Conservation (phyloP, 2,888 invertebrate species). For the Agriotes lineatus region DNA sequence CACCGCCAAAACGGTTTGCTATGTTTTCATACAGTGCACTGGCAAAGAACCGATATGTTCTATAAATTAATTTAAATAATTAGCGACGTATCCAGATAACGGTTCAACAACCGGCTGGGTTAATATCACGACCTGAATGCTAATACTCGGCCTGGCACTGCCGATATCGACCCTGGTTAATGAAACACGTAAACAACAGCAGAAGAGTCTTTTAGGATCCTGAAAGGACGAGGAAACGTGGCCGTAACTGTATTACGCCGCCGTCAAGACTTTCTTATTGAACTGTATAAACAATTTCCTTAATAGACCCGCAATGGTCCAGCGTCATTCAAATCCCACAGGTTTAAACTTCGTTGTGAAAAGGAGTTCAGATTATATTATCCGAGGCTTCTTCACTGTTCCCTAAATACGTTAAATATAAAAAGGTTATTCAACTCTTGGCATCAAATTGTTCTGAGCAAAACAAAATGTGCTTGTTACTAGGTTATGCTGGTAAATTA, state of each 20-base stretch:
- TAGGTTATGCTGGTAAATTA: too few relatives aligned
- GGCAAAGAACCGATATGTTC: constrained; percentile 22
- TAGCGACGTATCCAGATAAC: constrained; percentile 45
- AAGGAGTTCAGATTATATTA: too few relatives aligned
- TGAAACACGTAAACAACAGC: constrained; percentile 49
- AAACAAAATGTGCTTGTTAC: too few relatives aligned
- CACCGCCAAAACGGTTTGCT: constrained; percentile 5
- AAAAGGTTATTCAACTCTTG: too few relatives aligned
- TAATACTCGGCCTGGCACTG: constrained; percentile 44
- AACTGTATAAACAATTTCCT: constrained; percentile 37
- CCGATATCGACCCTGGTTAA: constrained; percentile 47
- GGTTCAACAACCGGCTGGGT: constrained; percentile 47
- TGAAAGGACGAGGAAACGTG: constrained; percentile 34
- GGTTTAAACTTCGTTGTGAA: too few relatives aligned
- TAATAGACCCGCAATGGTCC: constrained; percentile 11
- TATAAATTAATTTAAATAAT: constrained; percentile 47
- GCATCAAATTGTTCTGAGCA: too few relatives aligned
- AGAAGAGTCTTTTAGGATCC: constrained; percentile 41
- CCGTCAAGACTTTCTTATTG: constrained; percentile 29
- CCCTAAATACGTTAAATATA: too few relatives aligned
- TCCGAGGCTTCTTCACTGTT: too few relatives aligned
- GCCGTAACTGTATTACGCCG: constrained; percentile 30
- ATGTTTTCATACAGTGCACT: constrained; percentile 4
- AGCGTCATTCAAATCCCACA: background rate
- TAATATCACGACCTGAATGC: constrained; percentile 46